A percentile compares a stretch with the other conserved stretches of the same genome.
phyloP scores from a whole-genome alignment of 1,140 invertebrate genomes.

The Samia ricini region DNA sequence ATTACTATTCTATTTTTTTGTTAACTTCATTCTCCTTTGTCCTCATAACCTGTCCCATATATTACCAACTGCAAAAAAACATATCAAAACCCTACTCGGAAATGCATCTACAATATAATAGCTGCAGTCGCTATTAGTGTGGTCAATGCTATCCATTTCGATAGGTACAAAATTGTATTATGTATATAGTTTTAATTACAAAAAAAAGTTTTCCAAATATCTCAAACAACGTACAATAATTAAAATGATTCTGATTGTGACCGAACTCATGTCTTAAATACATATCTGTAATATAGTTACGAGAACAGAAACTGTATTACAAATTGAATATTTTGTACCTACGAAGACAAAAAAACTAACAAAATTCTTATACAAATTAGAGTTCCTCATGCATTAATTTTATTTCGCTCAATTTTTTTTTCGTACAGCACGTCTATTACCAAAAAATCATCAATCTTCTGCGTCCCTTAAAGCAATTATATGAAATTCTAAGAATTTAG shows the following conservation, averaged over 20 bases:
- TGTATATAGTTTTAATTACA: too few species aligned
- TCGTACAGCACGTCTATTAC: not conserved
- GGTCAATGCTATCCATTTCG: too few species aligned
- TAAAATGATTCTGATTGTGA: not conserved
- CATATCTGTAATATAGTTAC: not conserved
- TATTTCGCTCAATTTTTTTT: not conserved
- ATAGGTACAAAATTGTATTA: too few species aligned
- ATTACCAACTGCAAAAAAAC: too few species aligned
- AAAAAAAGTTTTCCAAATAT: too few species aligned
- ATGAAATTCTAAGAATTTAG: slow-evolving; percentile 3
- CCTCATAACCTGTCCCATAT: too few species aligned
- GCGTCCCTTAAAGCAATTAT: slow-evolving; percentile 5
- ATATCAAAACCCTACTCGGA: too few species aligned
- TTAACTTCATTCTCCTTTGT: too few species aligned
- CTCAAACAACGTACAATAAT: not conserved
- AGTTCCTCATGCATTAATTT: not conserved
- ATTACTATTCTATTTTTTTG: too few species aligned
- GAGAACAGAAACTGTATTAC: not conserved
- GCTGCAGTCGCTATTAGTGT: too few species aligned
- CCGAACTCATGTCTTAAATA: not conserved
- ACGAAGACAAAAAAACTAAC: not conserved
- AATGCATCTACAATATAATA: too few species aligned
- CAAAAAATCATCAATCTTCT: slow-evolving; percentile 3
- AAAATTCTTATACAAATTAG: not conserved
- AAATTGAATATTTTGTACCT: not conserved